phyloP scores from a whole-genome alignment of 1,140 invertebrate genomes.

The Aphelenchoides fujianensis region DNA sequence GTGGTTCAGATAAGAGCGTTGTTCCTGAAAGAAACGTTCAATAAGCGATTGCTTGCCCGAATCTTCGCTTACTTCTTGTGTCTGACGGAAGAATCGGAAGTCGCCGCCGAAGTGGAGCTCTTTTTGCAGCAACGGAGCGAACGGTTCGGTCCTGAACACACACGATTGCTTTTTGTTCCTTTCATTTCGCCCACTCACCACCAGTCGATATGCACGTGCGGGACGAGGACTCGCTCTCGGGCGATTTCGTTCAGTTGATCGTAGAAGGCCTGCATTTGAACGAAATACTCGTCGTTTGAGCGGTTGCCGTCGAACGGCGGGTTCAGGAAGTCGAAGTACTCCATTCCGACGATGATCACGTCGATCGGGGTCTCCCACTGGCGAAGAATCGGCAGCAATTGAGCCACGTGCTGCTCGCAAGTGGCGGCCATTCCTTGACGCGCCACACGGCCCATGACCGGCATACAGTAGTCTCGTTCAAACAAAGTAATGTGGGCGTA shows the following conservation, averaged over 20 bases:
- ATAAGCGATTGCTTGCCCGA: neutral
- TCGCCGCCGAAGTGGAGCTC: neutral
- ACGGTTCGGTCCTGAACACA: neutral
- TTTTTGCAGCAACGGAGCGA: neutral
- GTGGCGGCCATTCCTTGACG: neutral
- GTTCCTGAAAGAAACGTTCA: neutral
- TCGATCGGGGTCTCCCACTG: neutral
- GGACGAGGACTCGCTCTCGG: neutral
- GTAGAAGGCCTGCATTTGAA: neutral
- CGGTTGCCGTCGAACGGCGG: neutral
- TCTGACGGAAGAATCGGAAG: neutral
- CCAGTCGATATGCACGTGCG: conserved; percentile 7
- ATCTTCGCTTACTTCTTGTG: neutral
- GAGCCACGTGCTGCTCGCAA: neutral
- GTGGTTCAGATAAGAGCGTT: neutral
- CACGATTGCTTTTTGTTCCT: neutral
- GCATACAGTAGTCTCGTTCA: conserved; percentile 6
- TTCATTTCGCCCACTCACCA: neutral
- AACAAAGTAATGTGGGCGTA: neutral
- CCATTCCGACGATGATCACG: neutral
- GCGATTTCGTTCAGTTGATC: neutral
- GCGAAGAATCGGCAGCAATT: neutral
- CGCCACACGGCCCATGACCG: neutral
- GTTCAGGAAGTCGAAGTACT: neutral
- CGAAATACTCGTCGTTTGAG: conserved; percentile 12